A percentile compares a stretch with the other conserved stretches of the same genome.
These are phyloP conservation scores for Apodemus sylvaticus DNA, from an alignment of 2,113 vertebrate genomes.

Conservation along the genomic window DNA sequence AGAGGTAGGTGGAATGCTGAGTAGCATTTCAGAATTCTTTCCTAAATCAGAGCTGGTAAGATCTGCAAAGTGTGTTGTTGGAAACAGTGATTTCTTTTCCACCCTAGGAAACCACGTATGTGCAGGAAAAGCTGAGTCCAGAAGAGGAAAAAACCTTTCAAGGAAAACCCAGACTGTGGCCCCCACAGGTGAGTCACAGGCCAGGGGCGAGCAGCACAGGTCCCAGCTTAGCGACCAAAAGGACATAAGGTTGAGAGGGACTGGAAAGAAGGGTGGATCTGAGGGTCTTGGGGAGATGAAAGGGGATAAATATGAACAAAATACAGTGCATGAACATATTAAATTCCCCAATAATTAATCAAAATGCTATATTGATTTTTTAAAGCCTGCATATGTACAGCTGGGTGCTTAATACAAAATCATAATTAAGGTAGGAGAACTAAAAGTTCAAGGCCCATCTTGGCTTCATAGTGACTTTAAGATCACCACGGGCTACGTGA, in stretches of 20 bases:
- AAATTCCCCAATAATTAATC: not conserved
- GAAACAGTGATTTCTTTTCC: constrained; percentile 47
- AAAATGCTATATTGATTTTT: not conserved
- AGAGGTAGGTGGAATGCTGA: constrained; percentile 70
- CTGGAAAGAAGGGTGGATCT: not conserved
- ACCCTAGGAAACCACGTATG: not conserved
- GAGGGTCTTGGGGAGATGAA: not conserved
- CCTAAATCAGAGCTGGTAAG: constrained; percentile 65
- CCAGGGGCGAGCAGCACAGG: no score
- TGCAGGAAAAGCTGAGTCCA: constrained; percentile 9
- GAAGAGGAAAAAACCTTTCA: not conserved
- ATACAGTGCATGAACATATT: not conserved
- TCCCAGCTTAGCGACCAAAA: no score
- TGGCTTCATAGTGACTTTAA: not conserved
- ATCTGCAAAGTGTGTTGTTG: constrained; percentile 31
- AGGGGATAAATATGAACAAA: not conserved
- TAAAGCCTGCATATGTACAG: not conserved
- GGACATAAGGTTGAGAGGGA: not conserved
- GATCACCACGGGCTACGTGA: not conserved
- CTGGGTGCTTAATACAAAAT: not conserved
- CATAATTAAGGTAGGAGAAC: not conserved
- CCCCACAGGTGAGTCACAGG: no score
- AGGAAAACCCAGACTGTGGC: not conserved
- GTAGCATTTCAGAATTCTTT: constrained; percentile 60
- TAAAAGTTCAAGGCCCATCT: not conserved